Base-by-base conservation (phyloP, 1,140 invertebrate species). In the Matsumurasca onukii region DNA sequence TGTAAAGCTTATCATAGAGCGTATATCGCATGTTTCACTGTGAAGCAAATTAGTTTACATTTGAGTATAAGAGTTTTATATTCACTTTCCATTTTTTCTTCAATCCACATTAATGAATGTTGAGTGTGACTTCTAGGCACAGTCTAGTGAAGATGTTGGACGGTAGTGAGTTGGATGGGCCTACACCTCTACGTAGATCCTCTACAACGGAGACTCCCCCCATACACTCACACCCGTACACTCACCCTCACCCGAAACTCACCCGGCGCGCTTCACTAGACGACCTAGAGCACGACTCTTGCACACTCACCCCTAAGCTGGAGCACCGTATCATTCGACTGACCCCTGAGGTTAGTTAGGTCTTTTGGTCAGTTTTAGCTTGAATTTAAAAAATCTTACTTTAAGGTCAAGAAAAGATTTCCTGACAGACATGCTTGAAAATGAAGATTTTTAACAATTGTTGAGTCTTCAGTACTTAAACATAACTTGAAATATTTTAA, bases 281-380 rank as follows among this genome's bases (percentile, higher is more conserved):
- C 74, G 89, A 92, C 73, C 78, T 93, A 63, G 91, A 92, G 76
- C 86, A 89, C 71, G 86, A 87, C 74, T 85, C 89, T 0, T 93
- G 91, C 77, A 87, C 89, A 48, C 78, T 94, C 66, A 86, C 88
- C 20, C 91, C 91, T 0, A 86, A 86, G 75, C 75, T 89, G 12
- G 91, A 93, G 73, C 87, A 90, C 71, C 81, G 91, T 74, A 93
- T 94, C 67, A 79, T 91, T n/a, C 77, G 89, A 34, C 80, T 91
- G 30, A 87, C 85, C 72, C 87, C 83, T 22, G 45, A 68, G 51
- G 59, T 61, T 12, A 68, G 49, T 25, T n/a, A 27, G 31, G 20
- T 20, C 22, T 22, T 49, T 49, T 45, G 30, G 5, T 39, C 34
- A 39, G n/a, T n/a, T n/a, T n/a, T n/a, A n/a, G n/a, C n/a, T n/a